Evolutionary conservation across 2,888 invertebrate species (phyloP).

Genomic region (Synanthedon formicaeformis): DNA sequence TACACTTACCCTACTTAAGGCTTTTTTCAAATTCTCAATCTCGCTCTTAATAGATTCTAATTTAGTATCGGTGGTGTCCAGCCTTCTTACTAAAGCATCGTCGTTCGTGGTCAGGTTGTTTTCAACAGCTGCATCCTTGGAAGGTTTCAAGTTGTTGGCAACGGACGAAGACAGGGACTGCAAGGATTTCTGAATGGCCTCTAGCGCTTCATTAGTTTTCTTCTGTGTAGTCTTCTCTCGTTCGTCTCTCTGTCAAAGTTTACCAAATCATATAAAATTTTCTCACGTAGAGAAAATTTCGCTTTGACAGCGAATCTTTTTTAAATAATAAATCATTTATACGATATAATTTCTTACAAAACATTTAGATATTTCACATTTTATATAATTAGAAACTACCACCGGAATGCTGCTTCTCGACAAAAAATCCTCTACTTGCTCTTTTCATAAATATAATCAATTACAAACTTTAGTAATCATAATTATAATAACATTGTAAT

Average conservation of each 20-base stretch:
- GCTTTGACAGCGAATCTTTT: too few species aligned
- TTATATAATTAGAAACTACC: too few species aligned
- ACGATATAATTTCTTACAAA: too few species aligned
- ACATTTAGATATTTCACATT: too few species aligned
- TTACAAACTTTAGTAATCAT: too few species aligned
- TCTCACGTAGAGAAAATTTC: too few species aligned
- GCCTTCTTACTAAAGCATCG: conserved; percentile 28
- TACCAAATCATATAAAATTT: too few species aligned
- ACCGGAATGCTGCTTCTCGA: too few species aligned
- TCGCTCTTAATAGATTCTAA: conserved; percentile 46
- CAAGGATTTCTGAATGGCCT: conserved; percentile 44
- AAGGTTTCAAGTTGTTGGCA: conserved; percentile 17
- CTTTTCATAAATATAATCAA: too few species aligned
- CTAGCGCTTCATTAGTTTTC: conserved; percentile 72
- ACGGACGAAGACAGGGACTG: conserved; percentile 29
- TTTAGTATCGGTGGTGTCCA: conserved; percentile 49
- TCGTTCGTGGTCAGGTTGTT: conserved; percentile 36
- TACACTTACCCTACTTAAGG: conserved; percentile 36
- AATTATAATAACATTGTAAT: too few species aligned
- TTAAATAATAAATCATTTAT: too few species aligned
- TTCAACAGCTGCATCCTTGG: conserved; percentile 21
- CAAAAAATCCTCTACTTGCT: too few species aligned
- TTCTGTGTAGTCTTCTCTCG: conserved; percentile 73
- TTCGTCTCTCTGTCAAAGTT: conserved; percentile 70
- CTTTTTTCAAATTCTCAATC: conserved; percentile 39